Conservation (phyloP, 2,888 invertebrate species). For the Acrobasis consociella region DNA sequence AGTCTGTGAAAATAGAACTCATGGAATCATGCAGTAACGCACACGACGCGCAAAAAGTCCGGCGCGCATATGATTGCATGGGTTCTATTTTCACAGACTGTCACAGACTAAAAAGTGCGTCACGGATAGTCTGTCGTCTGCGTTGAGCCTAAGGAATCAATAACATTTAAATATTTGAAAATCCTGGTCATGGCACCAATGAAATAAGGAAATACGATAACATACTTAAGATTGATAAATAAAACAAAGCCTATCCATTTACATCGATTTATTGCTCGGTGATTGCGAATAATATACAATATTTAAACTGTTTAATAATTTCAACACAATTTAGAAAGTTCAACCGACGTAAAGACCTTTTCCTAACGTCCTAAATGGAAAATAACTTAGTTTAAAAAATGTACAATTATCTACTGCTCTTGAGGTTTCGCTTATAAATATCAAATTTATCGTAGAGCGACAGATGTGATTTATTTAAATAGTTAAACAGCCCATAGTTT, state of each 20-base stretch:
- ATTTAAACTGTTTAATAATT: background rate
- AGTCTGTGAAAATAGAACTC: no score
- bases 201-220: no score
- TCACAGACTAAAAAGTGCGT: no score
- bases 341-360: conserved; percentile 5
- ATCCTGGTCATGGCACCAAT: no score
- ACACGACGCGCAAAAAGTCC: no score
- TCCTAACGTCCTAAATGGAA: conserved; percentile 6
- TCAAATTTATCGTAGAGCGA: background rate
- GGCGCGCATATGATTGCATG: no score
- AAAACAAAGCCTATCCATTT: conserved; percentile 14
- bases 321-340: background rate
- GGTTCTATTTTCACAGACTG: no score
- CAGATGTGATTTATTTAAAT: background rate
- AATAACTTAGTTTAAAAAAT: conserved; percentile 22
- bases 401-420: conserved; percentile 16
- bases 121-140: no score
- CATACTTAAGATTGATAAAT: background rate
- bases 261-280: conserved; percentile 17
- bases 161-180: no score
- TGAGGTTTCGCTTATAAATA: conserved; percentile 13
- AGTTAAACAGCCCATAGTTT: background rate
- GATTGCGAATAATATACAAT: background rate
- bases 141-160: no score
- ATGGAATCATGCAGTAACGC: no score